Evolutionary conservation across 2,888 invertebrate genomes (phyloP).

Genomic region (Netelia inedita): DNA sequence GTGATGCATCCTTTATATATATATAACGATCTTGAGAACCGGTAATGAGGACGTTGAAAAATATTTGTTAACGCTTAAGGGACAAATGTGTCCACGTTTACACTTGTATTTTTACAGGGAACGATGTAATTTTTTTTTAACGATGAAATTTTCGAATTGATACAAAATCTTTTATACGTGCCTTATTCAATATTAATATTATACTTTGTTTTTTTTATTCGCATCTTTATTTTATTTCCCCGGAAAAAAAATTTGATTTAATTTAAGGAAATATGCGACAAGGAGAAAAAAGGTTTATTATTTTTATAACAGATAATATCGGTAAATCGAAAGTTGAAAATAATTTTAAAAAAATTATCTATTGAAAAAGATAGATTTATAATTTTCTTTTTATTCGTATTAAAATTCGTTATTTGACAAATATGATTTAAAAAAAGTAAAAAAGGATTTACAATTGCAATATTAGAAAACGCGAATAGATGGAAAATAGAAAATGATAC

Average conservation of each 20-base stretch:
- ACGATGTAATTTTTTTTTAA: background rate
- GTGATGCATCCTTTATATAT: background rate
- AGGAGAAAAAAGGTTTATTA: too few species aligned
- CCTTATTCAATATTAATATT: background rate
- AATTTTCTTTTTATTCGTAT: background rate
- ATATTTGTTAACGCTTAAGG: slow-evolving; percentile 16
- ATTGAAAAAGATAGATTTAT: too few species aligned
- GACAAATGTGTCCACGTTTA: background rate
- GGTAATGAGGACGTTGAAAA: slow-evolving; percentile 38
- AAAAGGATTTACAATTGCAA: too few species aligned
- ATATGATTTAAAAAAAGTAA: background rate
- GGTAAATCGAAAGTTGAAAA: too few species aligned
- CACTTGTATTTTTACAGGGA: too few species aligned
- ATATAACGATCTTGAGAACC: slow-evolving; percentile 20
- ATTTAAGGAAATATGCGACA: too few species aligned
- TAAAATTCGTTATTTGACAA: background rate
- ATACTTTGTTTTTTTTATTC: background rate
- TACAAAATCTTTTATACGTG: background rate
- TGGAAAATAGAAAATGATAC: background rate
- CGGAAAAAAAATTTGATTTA: too few species aligned
- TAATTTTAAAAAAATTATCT: too few species aligned
- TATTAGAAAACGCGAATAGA: too few species aligned
- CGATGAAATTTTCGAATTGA: background rate
- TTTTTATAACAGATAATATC: too few species aligned
- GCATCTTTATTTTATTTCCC: background rate